phyloP scores from a whole-genome alignment of 2,888 invertebrate species.

The Chymomyza amoena region DNA sequence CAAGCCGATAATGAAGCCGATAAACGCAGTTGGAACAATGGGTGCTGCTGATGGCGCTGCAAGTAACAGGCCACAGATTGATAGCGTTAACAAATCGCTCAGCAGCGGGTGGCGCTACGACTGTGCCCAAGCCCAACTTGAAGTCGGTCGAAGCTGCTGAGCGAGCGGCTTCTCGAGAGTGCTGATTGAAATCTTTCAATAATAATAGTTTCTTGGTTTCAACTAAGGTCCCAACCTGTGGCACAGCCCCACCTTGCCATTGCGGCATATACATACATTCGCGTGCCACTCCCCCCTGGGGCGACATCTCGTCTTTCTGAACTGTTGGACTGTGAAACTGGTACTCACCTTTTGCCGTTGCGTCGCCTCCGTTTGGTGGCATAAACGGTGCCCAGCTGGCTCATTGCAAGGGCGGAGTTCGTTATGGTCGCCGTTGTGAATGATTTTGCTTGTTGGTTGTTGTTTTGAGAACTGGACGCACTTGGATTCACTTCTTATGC shows the following conservation, averaged over 20 bases:
- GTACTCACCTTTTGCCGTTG: conserved; percentile 95
- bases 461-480: conserved; percentile 9
- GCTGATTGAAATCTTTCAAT: conserved; percentile 66
- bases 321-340: conserved; percentile 1
- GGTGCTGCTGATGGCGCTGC: not conserved
- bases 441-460: conserved; percentile 43
- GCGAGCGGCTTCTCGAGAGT: conserved; percentile 1
- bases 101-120: conserved; percentile 40
- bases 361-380: conserved; percentile 96
- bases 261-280: not conserved
- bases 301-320: conserved; percentile 28
- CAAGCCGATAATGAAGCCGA: conserved; percentile 22
- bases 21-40: conserved; percentile 10
- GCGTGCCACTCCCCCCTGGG: conserved; percentile 38
- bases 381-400: conserved; percentile 97
- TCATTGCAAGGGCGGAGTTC: conserved; percentile 82
- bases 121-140: not conserved
- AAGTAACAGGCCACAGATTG: conserved; percentile 61
- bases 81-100: conserved; percentile 41
- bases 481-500: conserved; percentile 10
- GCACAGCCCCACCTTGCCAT: not conserved
- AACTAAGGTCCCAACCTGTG: not conserved
- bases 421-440: conserved; percentile 78
- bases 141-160: not conserved
- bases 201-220: conserved; percentile 38